A percentile compares a stretch with the other conserved stretches of the same genome.
Evolutionary conservation across 2,888 invertebrate species (phyloP).

Genomic region (Cecidostiba fungosa): DNA sequence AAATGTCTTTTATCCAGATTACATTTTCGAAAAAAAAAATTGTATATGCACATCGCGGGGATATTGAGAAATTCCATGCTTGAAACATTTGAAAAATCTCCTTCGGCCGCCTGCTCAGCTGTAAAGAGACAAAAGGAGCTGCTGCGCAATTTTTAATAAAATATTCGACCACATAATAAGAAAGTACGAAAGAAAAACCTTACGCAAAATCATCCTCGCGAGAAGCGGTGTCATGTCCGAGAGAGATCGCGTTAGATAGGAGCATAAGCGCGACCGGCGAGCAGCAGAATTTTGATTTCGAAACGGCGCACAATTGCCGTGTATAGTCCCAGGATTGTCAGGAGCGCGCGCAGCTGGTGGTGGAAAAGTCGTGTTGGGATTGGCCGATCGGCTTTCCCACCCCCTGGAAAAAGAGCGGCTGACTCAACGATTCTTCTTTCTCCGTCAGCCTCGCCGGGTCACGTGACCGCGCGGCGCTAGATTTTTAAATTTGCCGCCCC

Average conservation of each 20-base stretch:
- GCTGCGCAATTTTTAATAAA: not conserved
- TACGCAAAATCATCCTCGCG: conserved; percentile 11
- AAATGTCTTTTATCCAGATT: not conserved
- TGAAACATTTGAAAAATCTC: too few species aligned
- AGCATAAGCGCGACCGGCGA: not conserved
- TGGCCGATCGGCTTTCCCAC: conserved; percentile 70
- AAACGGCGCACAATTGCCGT: conserved; percentile 41
- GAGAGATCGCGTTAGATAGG: conserved; percentile 3
- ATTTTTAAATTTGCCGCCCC: conserved; percentile 71
- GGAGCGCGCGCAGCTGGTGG: conserved; percentile 40
- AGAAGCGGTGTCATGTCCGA: not conserved
- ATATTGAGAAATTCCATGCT: too few species aligned
- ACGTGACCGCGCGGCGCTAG: conserved; percentile 48
- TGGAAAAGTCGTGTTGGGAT: conserved; percentile 66
- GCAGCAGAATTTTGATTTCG: conserved; percentile 51
- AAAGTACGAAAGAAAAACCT: not conserved
- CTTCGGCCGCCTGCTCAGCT: too few species aligned
- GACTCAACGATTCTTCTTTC: conserved; percentile 73
- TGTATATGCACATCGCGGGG: too few species aligned
- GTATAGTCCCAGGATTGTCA: not conserved
- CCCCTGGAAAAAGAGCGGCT: conserved; percentile 69
- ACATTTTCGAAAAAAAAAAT: too few species aligned
- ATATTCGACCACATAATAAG: not conserved
- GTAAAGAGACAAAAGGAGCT: not conserved
- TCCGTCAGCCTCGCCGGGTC: conserved; percentile 70